These are phyloP conservation scores for Philhelius pedissequus DNA, from an alignment of 2,888 invertebrate species.

Conservation along the genomic window DNA sequence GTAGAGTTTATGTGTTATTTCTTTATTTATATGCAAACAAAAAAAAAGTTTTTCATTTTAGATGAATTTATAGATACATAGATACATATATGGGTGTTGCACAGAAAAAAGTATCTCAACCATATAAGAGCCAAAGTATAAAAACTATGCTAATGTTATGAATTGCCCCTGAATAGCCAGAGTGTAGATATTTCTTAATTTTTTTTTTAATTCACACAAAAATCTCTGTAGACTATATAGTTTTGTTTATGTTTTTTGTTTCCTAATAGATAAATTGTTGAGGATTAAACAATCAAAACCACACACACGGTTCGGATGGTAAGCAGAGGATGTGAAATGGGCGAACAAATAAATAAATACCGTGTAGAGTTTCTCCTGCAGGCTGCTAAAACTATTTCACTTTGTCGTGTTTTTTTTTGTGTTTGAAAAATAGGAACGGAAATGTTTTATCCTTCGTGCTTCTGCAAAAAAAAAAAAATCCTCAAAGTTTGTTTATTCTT, in stretches of 20 bases:
- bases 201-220: background rate
- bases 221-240: background rate
- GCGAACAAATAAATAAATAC: background rate
- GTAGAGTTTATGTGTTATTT: slow-evolving; percentile 8
- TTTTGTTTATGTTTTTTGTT: background rate
- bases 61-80: slow-evolving; percentile 1
- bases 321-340: background rate
- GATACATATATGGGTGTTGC: background rate
- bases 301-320: background rate
- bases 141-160: slow-evolving; percentile 8
- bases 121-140: background rate
- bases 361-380: background rate
- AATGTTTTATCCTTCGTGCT: background rate
- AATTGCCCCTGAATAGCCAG: slow-evolving; percentile 8
- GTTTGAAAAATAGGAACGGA: background rate
- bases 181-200: background rate
- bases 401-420: background rate
- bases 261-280: slow-evolving; percentile 5
- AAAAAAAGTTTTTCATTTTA: slow-evolving; percentile 2
- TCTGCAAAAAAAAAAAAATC: background rate
- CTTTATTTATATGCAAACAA: background rate
- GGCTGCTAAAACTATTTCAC: background rate
- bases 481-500: background rate
- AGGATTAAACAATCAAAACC: slow-evolving; percentile 33
- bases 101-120: background rate